phyloP scores from a whole-genome alignment of 2,113 vertebrate species.

The Rhadina sibilatrix region DNA sequence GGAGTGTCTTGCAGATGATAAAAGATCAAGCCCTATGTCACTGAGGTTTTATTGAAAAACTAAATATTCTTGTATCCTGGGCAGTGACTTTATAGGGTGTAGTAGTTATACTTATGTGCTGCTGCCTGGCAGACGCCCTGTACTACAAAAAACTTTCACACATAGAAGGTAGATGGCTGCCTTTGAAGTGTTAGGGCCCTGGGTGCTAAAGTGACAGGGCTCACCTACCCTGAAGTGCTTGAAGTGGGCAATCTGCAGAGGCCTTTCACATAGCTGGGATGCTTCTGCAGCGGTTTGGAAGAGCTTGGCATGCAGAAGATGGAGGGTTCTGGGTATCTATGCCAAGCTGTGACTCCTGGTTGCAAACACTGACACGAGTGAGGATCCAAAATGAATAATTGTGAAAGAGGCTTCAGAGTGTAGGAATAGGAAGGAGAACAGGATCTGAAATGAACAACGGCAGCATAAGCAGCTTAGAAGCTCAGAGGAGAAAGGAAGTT shows the following conservation, averaged over 20 bases:
- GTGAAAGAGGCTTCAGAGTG: background rate
- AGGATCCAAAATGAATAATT: background rate
- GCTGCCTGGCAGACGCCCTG: background rate
- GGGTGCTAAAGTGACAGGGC: background rate
- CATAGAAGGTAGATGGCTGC: fast-evolving
- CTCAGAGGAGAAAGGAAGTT: background rate
- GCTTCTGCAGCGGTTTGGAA: background rate
- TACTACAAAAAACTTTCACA: background rate
- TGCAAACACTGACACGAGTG: background rate
- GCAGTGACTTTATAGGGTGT: background rate
- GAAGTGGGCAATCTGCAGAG: background rate
- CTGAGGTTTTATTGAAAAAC: background rate
- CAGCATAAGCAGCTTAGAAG: background rate
- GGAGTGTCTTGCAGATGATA: background rate
- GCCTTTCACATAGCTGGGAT: background rate
- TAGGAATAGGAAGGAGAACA: background rate
- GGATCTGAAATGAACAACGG: background rate
- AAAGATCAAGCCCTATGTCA: background rate
- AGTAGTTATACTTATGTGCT: background rate
- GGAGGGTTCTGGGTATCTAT: background rate
- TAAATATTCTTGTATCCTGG: background rate
- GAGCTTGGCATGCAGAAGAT: background rate
- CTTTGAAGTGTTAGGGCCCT: background rate
- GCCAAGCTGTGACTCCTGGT: background rate
- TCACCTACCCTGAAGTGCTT: background rate